phyloP scores from a whole-genome alignment of 30 jellyfish, hydroid and myxozoan genomes.

The Rhopilema esculentum region DNA sequence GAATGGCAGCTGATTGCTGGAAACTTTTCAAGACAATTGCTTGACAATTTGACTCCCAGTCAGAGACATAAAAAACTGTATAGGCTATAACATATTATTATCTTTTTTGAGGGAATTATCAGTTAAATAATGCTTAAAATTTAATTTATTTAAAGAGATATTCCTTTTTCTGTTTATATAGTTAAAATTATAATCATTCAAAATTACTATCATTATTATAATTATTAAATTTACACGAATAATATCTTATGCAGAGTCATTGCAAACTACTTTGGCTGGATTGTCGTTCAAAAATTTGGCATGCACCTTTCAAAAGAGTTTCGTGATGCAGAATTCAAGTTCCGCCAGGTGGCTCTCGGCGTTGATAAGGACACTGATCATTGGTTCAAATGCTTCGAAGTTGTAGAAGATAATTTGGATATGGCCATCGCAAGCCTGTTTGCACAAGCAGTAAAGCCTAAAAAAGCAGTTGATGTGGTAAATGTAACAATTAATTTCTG shows the following conservation, averaged over 20 bases:
- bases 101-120: too few species aligned
- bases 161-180: not conserved
- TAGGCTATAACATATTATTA: too few species aligned
- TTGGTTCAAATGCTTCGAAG: constrained; percentile 57
- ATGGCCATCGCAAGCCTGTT: constrained; percentile 60
- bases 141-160: not conserved
- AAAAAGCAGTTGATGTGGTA: constrained; percentile 10
- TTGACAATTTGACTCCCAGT: too few species aligned
- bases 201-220: not conserved
- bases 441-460: constrained; percentile 8
- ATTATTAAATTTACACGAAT: not conserved
- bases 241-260: constrained; percentile 35
- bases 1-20: too few species aligned
- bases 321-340: constrained; percentile 56
- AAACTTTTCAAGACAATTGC: too few species aligned
- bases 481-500: not conserved
- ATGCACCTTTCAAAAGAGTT: constrained; percentile 50
- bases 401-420: constrained; percentile 63
- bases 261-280: constrained; percentile 68
- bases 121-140: not conserved
- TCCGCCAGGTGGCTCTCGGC: constrained; percentile 58
- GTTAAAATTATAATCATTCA: not conserved
- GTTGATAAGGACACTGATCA: constrained; percentile 54
- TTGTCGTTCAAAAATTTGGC: constrained; percentile 51
- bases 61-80: too few species aligned